A percentile compares a stretch with the other conserved stretches of the same genome.
Conservation (phyloP, 2,797 vertebrate species). For the Cephalopachus bancanus region DNA sequence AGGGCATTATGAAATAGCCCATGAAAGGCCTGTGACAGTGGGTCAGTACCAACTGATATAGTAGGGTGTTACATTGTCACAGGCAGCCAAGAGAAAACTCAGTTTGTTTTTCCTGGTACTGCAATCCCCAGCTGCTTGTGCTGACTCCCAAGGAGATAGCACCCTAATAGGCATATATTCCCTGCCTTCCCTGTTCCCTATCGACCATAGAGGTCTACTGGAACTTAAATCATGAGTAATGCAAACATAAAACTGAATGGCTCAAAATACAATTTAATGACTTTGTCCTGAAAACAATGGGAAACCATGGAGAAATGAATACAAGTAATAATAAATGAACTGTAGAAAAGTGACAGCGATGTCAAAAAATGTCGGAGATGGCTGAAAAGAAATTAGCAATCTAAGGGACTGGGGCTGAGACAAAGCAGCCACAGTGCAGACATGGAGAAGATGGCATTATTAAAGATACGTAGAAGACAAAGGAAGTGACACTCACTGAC, state of each 20-base stretch:
- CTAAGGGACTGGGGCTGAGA: background rate
- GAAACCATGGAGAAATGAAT: background rate
- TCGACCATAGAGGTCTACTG: background rate
- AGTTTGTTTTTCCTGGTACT: background rate
- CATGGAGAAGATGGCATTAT: fast-evolving
- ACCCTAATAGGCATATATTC: fast-evolving
- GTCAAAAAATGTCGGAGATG: fast-evolving
- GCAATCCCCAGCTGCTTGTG: background rate
- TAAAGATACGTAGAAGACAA: background rate
- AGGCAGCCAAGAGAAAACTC: background rate
- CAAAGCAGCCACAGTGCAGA: background rate
- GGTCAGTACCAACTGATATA: background rate
- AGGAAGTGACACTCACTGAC: background rate
- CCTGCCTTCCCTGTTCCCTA: background rate
- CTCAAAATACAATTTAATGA: background rate
- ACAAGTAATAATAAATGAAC: background rate
- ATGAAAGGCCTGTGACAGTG: background rate
- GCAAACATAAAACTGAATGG: background rate
- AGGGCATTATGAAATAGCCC: too few species aligned
- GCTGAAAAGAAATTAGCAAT: fast-evolving
- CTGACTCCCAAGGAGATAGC: background rate
- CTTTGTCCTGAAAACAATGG: background rate
- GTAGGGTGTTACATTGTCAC: fast-evolving
- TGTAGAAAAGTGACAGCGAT: background rate
- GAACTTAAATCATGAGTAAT: background rate